Evolutionary conservation across 1,140 invertebrate species (phyloP).

Genomic region (Drosophila pectinifera): DNA sequence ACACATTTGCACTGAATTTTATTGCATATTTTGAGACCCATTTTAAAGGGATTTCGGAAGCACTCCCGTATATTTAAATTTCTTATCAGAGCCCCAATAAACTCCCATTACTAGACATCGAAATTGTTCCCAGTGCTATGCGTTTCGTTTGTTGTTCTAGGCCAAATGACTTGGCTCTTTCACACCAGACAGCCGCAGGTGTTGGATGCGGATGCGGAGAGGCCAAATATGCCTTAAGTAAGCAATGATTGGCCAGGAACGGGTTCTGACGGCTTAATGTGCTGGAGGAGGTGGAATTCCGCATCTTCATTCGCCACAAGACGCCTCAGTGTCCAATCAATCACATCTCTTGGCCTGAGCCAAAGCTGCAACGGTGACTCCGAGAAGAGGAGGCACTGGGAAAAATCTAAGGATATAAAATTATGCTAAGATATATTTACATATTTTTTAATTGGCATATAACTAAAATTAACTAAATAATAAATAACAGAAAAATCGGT

Average conservation of each 20-base stretch:
- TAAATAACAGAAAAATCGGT: not conserved
- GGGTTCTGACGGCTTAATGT: slow-evolving; percentile 41
- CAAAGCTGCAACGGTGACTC: slow-evolving; percentile 1
- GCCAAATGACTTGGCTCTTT: slow-evolving; percentile 67
- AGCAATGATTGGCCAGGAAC: slow-evolving; percentile 49
- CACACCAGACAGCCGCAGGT: slow-evolving; percentile 53
- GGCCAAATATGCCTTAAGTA: slow-evolving; percentile 66
- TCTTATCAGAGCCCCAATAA: not conserved
- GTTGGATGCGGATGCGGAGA: slow-evolving; percentile 22
- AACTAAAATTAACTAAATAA: too few species aligned
- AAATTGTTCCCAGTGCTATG: not conserved
- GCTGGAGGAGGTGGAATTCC: slow-evolving; percentile 29
- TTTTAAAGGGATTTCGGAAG: too few species aligned
- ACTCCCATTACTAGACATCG: too few species aligned
- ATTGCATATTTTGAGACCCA: too few species aligned
- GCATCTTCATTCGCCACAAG: slow-evolving; percentile 16
- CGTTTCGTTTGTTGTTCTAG: slow-evolving; percentile 43
- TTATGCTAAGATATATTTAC: not conserved
- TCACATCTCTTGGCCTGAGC: slow-evolving; percentile 16
- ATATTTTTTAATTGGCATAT: too few species aligned
- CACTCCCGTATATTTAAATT: too few species aligned
- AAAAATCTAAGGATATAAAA: not conserved
- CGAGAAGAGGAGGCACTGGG: not conserved
- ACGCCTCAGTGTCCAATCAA: slow-evolving; percentile 40
- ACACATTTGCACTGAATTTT: too few species aligned